Evolutionary conservation across 2,888 invertebrate species (phyloP).

Genomic region (Watsonalla cultraria): DNA sequence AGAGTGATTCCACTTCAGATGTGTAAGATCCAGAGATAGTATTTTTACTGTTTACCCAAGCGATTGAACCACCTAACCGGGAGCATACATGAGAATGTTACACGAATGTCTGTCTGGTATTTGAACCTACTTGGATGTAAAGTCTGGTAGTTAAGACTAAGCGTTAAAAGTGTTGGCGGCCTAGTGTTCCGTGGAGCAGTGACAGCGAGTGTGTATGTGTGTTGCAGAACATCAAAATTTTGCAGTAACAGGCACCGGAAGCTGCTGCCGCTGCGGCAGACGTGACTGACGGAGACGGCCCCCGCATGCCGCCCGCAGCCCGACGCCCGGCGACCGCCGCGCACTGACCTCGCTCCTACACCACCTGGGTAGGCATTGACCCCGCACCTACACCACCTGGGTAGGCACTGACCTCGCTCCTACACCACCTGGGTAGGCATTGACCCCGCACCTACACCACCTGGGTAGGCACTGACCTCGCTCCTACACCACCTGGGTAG

Average conservation of each 20-base stretch:
- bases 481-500: constrained; percentile 6
- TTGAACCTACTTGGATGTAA: constrained; percentile 8
- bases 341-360: constrained; percentile 5
- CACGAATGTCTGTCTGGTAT: constrained; percentile 6
- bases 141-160: not conserved
- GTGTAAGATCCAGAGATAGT: too few species aligned
- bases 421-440: constrained; percentile 1
- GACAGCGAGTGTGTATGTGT: constrained; percentile 12
- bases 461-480: constrained; percentile 3
- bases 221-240: constrained; percentile 83
- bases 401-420: constrained; percentile 7
- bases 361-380: constrained; percentile 1
- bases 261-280: constrained; percentile 97
- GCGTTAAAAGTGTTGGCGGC: not conserved
- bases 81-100: too few species aligned
- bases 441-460: constrained; percentile 9
- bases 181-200: constrained; percentile 4
- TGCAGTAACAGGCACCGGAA: constrained; percentile 98
- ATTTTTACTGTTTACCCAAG: too few species aligned
- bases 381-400: constrained; percentile 9
- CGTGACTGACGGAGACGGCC: constrained; percentile 87
- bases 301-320: constrained; percentile 29
- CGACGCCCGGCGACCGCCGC: constrained; percentile 17
- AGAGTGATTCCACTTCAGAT: too few species aligned
- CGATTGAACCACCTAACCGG: too few species aligned